phyloP scores from a whole-genome alignment of 30 jellyfish, hydroid and myxozoan genomes.

The Calvadosia cruxmelitensis region DNA sequence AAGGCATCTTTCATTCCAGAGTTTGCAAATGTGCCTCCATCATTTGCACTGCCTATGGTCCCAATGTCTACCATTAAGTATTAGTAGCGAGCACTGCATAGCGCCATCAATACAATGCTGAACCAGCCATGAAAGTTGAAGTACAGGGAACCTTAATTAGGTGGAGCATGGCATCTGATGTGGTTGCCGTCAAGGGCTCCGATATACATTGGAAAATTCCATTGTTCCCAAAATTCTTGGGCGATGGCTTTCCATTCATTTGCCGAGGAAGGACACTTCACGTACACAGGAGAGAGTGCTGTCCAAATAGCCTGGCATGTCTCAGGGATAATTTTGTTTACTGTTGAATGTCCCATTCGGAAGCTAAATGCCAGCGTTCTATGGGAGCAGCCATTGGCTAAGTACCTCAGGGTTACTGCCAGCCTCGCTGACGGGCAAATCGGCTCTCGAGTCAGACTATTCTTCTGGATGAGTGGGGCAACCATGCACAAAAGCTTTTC shows the following conservation, averaged over 20 bases:
- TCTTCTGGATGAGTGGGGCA: slow-evolving; percentile 7
- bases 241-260: slow-evolving; percentile 25
- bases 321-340: slow-evolving; percentile 20
- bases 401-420: slow-evolving; percentile 18
- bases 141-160: slow-evolving; percentile 24
- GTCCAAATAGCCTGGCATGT: slow-evolving; percentile 28
- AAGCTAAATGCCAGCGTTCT: slow-evolving; percentile 19
- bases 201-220: slow-evolving; percentile 23
- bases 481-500: slow-evolving; percentile 17
- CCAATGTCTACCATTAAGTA: slow-evolving; percentile 33
- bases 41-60: slow-evolving; percentile 25
- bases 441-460: slow-evolving; percentile 1
- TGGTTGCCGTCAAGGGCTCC: slow-evolving; percentile 38
- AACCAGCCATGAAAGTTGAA: slow-evolving; percentile 21
- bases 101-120: slow-evolving; percentile 34
- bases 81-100: slow-evolving; percentile 32
- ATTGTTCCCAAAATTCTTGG: slow-evolving; percentile 22
- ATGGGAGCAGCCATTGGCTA: slow-evolving; percentile 30
- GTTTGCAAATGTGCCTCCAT: slow-evolving; percentile 20
- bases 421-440: slow-evolving; percentile 16
- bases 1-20: slow-evolving; percentile 15
- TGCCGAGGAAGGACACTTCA: slow-evolving; percentile 31
- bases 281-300: slow-evolving; percentile 31
- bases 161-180: slow-evolving; percentile 20
- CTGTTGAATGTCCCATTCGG: slow-evolving; percentile 14